phyloP scores from a whole-genome alignment of 2,113 vertebrate species.

The Tachuris rubrigastra region DNA sequence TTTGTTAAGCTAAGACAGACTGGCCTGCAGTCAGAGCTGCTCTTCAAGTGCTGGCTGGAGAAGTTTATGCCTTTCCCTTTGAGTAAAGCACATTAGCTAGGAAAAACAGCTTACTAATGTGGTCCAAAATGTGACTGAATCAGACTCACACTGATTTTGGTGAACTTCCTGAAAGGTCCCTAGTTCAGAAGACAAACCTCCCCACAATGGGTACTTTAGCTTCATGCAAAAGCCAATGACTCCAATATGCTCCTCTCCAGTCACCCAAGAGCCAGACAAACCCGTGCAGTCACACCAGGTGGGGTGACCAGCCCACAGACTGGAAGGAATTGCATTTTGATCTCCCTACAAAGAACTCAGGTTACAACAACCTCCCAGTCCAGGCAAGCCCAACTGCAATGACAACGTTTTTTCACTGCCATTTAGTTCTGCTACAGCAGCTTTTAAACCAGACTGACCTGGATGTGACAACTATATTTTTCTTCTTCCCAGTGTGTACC shows the following conservation, averaged over 20 bases:
- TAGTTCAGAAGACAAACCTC: neutral
- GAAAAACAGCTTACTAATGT: neutral
- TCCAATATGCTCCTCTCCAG: neutral
- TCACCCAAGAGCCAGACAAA: neutral
- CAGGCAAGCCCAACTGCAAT: neutral
- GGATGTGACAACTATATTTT: neutral
- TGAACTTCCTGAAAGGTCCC: neutral
- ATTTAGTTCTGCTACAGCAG: slow-evolving; percentile 6
- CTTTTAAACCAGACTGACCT: slow-evolving; percentile 14
- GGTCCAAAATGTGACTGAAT: neutral
- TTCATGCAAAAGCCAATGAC: neutral
- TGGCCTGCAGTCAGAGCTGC: neutral
- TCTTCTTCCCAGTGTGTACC: neutral
- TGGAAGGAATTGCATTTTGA: neutral
- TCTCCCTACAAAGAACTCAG: neutral
- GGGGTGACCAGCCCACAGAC: neutral
- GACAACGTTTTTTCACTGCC: neutral
- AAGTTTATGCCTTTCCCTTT: neutral
- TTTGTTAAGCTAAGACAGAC: neutral
- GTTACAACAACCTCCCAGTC: neutral
- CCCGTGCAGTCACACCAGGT: fast-evolving
- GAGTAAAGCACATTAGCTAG: neutral
- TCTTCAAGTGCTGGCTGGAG: neutral
- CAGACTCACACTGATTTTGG: neutral
- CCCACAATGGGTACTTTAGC: neutral